Base-by-base conservation (phyloP, 2,888 invertebrate species). In the Liopterus haemorrhoidalis region DNA sequence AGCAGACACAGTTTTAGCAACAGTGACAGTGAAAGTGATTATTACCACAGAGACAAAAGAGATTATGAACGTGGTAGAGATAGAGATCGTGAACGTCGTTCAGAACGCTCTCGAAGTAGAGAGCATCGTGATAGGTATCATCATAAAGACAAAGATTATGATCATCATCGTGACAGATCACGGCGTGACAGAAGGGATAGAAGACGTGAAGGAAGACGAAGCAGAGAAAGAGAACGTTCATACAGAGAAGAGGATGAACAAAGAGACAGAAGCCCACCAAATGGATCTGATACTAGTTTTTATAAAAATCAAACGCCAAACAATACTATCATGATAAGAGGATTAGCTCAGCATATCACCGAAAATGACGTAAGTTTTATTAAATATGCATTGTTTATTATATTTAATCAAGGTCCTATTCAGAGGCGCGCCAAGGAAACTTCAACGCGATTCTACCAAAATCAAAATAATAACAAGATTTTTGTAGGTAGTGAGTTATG, bases 301-400 rank as follows among this genome's bases (percentile, higher is more conserved):
- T 45, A 45, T 25, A 68, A 68, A 58, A 68, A 68, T 55, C 69
- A 69, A 48, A 67, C 69, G 30, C 69, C 68, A 20, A 69, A 69
- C 57, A 82, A 81, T 63, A 85, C 84, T 44, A 81, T 85, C 43
- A 83, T 85, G 72, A 81, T 85, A 51, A 72, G 83, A 55, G 84
- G 84, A 43, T 68, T 86, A 44, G 81, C 82, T 16, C 78, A 81
- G 55, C 83, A 85, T 62, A 79, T 84, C 49, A 81, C 83, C 9
- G 85, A 85, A 67, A 81, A 81, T 64, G 85, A 85, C 70, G 82
- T 83, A 73, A 71, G 78, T 71, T 59, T 49, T 55, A 55, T 25
- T 47, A 20, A 22, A 5, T n/a, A n/a, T n/a, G n/a, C n/a, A n/a
- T 8, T 22, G 6, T 6, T 22, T 22, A 8, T 22, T 22, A 9